Base-by-base conservation (phyloP, 2,888 invertebrate genomes). In the Brenthis hecate region DNA sequence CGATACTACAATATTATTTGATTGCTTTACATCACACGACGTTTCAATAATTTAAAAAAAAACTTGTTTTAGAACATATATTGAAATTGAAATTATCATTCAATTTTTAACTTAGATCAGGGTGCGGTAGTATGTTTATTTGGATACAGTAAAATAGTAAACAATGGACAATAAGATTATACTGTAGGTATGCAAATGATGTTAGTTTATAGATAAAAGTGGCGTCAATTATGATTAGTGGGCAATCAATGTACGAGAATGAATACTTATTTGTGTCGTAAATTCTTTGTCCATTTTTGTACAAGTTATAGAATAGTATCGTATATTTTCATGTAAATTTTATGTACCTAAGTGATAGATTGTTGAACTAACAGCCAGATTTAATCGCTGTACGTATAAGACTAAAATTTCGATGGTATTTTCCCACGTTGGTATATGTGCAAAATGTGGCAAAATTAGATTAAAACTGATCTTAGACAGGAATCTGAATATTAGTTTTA, bases 101-200 rank as follows among this genome's bases (percentile, higher is more conserved):
- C 4, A 32, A 4, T 65, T n/a, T 50, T 4, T 53, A 28, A 36
- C 16, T 47, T 66, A 51, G 66, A 66, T 66, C 54, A 51, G 16
- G 14, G 54, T 32, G 13, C 19, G 19, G 16, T 62, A 32, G 53
- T 16, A 16, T 51, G 36, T 8, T 16, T 51, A 14, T 19, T 53
- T 65, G 8, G 13, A 56, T 8, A 23, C 56, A 51, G 61, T 60
- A 51, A 69, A 71, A 73, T 62, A 57, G 57, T 66, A 69, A 76
- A 77, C 78, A 78, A 80, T 81, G 75, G 72, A 81, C 80, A 81
- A 78, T 80, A 77, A 76, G 68, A 75, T 78, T 78, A 70, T 74
- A 67, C 72, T 73, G 55, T 72, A 58, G 66, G 67, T 67, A 56
- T 71, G 68, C 68, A 71, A 73, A 69, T 55, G 63, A 65, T 62